Evolutionary conservation across 1,140 invertebrate species (phyloP).

Genomic region (Drosophila biarmipes): DNA sequence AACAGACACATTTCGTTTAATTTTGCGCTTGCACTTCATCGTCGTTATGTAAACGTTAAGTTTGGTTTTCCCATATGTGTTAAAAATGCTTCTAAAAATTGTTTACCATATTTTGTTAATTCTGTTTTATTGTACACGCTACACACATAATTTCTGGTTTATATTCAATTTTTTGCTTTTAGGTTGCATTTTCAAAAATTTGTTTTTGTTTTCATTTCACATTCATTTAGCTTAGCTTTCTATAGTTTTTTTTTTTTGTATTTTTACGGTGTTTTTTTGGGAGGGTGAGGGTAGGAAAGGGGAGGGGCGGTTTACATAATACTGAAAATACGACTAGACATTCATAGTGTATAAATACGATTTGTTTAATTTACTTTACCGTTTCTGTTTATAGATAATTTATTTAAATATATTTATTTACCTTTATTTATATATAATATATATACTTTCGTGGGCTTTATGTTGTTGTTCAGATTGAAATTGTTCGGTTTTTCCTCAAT

Average conservation of each 20-base stretch:
- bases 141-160: conserved; percentile 61
- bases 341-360: conserved; percentile 83
- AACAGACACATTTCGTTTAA: conserved; percentile 75
- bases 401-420: conserved; percentile 71
- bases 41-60: conserved; percentile 58
- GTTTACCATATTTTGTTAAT: conserved; percentile 61
- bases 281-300: not conserved
- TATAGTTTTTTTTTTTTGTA: conserved; percentile 29
- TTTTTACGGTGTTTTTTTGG: conserved; percentile 37
- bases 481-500: conserved; percentile 65
- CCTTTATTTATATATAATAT: conserved; percentile 59
- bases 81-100: conserved; percentile 83
- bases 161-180: conserved; percentile 45
- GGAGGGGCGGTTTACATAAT: conserved; percentile 67
- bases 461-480: conserved; percentile 74
- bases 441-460: conserved; percentile 77
- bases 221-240: conserved; percentile 53
- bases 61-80: conserved; percentile 55
- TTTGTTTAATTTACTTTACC: conserved; percentile 58
- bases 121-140: conserved; percentile 74
- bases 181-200: conserved; percentile 63
- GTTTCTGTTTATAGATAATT: conserved; percentile 48
- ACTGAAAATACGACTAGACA: conserved; percentile 85
- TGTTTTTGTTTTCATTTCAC: conserved; percentile 39
- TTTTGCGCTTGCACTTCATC: conserved; percentile 33